Conservation (phyloP, 2,888 invertebrate genomes). For the Conomelus anceps region DNA sequence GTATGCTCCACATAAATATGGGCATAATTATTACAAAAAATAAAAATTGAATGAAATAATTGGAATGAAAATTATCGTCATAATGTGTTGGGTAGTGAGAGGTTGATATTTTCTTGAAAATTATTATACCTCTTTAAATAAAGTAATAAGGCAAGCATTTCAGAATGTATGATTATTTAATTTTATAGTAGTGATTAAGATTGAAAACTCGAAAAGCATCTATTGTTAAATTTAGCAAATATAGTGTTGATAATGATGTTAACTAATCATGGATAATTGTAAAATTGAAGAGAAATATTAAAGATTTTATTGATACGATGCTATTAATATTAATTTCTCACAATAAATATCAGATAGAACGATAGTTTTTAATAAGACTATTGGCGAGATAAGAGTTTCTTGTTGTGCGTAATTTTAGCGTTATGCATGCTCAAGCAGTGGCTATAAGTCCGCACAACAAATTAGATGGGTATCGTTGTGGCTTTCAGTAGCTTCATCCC, state of each 20-base stretch:
- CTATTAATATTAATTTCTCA: neutral
- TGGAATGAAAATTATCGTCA: neutral
- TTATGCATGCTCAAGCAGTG: too few species aligned
- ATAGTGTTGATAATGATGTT: conserved; percentile 18
- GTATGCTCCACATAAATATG: neutral
- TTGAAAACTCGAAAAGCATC: conserved; percentile 12
- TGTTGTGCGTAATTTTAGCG: too few species aligned
- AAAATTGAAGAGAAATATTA: conserved; percentile 16
- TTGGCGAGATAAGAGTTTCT: too few species aligned
- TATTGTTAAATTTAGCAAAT: conserved; percentile 18
- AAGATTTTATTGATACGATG: conserved; percentile 17
- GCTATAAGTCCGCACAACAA: too few species aligned
- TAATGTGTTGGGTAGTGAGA: neutral
- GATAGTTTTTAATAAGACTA: too few species aligned
- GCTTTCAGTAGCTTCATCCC: too few species aligned
- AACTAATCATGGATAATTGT: conserved; percentile 19
- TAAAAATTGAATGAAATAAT: neutral
- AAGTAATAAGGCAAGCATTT: neutral
- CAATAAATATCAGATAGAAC: neutral
- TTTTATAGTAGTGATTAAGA: neutral
- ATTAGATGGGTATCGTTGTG: too few species aligned
- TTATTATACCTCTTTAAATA: neutral
- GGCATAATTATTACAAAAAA: neutral
- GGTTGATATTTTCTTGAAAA: neutral
- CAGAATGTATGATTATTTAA: neutral